These are phyloP conservation scores for Centruroides sculpturatus DNA, from an alignment of 1,140 invertebrate species.

Conservation along the genomic window DNA sequence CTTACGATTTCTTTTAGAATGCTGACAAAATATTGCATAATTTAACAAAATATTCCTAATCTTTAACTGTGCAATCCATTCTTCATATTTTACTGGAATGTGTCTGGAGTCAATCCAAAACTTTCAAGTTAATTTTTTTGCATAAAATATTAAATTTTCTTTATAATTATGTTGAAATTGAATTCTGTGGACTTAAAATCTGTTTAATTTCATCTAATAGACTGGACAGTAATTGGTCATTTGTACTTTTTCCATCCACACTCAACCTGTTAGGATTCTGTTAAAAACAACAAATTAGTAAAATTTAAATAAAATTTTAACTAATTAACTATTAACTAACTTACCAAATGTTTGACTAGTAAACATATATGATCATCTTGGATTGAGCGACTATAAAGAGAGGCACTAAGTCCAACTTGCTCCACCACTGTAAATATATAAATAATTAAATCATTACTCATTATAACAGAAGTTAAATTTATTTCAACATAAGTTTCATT, in stretches of 20 bases:
- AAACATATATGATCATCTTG: slow-evolving; percentile 50
- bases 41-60: too few relatives aligned
- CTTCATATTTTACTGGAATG: too few relatives aligned
- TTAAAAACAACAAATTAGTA: slow-evolving; percentile 10
- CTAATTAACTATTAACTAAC: slow-evolving; percentile 9
- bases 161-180: too few relatives aligned
- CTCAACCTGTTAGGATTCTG: slow-evolving; percentile 26
- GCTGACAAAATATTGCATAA: too few relatives aligned
- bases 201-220: slow-evolving; percentile 29
- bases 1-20: too few relatives aligned
- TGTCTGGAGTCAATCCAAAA: too few relatives aligned
- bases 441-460: slow-evolving; percentile 23
- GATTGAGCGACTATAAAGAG: slow-evolving; percentile 46
- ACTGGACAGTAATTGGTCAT: slow-evolving; percentile 29
- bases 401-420: slow-evolving; percentile 45
- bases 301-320: slow-evolving; percentile 1
- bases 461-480: too few relatives aligned
- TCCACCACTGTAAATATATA: slow-evolving; percentile 40
- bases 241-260: slow-evolving; percentile 35
- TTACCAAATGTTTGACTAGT: slow-evolving; percentile 48
- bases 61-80: too few relatives aligned
- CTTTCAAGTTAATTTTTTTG: too few relatives aligned
- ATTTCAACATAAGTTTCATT: too few relatives aligned
- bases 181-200: neutral
- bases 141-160: too few relatives aligned